Evolutionary conservation across 92 coral and sea anemone genomes (phyloP).

Genomic region (Bergia puertoricense): DNA sequence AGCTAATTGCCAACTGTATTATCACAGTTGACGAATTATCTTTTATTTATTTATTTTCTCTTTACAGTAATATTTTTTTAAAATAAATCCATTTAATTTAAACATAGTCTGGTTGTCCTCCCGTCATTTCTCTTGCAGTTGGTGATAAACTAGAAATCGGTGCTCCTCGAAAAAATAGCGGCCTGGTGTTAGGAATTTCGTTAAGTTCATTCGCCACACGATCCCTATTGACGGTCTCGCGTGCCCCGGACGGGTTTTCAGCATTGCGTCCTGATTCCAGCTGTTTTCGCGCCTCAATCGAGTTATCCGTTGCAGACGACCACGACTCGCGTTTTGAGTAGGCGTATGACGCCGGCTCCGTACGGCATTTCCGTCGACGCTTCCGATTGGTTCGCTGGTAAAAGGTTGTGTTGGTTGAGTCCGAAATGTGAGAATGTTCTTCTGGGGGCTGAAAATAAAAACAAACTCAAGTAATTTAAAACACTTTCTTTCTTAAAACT

Average conservation of each 20-base stretch:
- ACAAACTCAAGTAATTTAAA: background rate
- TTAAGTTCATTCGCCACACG: conserved; percentile 46
- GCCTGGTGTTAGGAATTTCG: conserved; percentile 36
- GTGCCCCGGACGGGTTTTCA: conserved; percentile 38
- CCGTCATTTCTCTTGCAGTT: conserved; percentile 78
- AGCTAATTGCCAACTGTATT: no score
- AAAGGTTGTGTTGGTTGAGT: conserved; percentile 41
- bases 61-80: no score
- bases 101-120: conserved; percentile 91
- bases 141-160: conserved; percentile 69
- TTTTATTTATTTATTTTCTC: no score
- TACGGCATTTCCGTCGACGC: conserved; percentile 60
- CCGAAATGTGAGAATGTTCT: conserved; percentile 46
- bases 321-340: conserved; percentile 71
- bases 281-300: conserved; percentile 54
- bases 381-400: conserved; percentile 55
- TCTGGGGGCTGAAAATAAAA: conserved; percentile 49
- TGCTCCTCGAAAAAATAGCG: conserved; percentile 61
- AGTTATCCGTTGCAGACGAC: conserved; percentile 75
- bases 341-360: conserved; percentile 67
- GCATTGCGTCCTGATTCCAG: conserved; percentile 37
- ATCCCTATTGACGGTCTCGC: conserved; percentile 34
- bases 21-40: no score
- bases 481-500: no score
- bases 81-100: conserved; percentile 22